Conservation (phyloP, 37 sponge, comb jelly and placozoan genomes). For the Beroe forskalii region DNA sequence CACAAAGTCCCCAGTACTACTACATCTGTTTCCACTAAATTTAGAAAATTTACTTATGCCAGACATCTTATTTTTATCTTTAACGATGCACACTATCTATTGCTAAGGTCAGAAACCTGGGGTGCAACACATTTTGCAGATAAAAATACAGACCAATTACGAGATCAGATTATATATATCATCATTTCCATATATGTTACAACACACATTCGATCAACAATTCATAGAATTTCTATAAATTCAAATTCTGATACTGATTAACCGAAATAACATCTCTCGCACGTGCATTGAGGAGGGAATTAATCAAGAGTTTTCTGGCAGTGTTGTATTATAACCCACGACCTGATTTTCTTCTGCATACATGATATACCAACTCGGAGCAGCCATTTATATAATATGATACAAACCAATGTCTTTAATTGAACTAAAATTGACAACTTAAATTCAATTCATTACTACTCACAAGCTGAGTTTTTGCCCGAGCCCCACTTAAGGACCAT, state of each 20-base stretch:
- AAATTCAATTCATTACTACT: neutral
- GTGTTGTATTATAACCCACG: neutral
- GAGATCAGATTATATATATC: neutral
- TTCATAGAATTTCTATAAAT: constrained; percentile 60
- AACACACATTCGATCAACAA: constrained; percentile 41
- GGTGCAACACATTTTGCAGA: neutral
- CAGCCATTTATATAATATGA: constrained; percentile 33
- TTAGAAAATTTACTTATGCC: too few species aligned
- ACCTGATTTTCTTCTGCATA: neutral
- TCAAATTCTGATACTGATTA: constrained; percentile 45
- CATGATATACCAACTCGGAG: neutral
- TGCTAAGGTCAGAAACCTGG: too few species aligned
- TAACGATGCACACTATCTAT: too few species aligned
- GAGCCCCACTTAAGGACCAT: neutral
- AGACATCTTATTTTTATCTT: too few species aligned
- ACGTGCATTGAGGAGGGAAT: neutral
- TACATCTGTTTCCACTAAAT: too few species aligned
- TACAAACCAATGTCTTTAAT: constrained; percentile 61
- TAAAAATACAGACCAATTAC: neutral
- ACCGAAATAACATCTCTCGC: neutral
- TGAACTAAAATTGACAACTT: constrained; percentile 58
- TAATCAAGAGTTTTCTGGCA: neutral
- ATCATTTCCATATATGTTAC: neutral
- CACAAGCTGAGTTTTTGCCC: neutral
- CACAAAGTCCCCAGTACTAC: too few species aligned